Conservation (phyloP, 2,113 vertebrate species). For the Quiscalus mexicanus region DNA sequence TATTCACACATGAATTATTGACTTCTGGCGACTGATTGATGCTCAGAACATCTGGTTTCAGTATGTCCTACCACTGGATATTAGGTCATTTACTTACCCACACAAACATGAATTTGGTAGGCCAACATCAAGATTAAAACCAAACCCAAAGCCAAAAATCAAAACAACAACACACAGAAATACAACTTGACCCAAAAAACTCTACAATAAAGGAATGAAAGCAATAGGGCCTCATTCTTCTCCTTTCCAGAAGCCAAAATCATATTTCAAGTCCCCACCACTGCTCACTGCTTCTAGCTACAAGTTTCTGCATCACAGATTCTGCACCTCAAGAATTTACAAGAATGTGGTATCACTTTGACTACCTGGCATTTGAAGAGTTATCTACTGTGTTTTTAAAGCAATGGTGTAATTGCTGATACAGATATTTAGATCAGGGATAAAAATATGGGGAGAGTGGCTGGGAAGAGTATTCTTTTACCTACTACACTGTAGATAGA, state of each 20-base stretch:
- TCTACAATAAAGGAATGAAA: not conserved
- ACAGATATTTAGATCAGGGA: not conserved
- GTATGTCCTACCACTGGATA: not conserved
- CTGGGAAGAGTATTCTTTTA: not conserved
- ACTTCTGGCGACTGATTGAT: not conserved
- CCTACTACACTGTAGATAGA: not conserved
- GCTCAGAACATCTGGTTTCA: not conserved
- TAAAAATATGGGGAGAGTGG: not conserved
- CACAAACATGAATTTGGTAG: not conserved
- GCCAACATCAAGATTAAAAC: not conserved
- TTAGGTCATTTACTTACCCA: not conserved
- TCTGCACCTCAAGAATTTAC: not conserved
- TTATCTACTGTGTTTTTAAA: not conserved
- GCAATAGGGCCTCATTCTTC: not conserved
- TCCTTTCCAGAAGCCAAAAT: not conserved
- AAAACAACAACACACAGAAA: not conserved
- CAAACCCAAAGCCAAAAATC: not conserved
- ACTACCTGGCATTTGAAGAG: not conserved
- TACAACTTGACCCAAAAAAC: not conserved
- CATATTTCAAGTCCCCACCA: not conserved
- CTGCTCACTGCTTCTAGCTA: not conserved
- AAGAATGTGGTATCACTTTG: not conserved
- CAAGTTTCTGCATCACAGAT: fast-evolving
- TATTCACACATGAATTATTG: not conserved
- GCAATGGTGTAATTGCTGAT: not conserved